These are phyloP conservation scores for Sphinx pinastri DNA, from an alignment of 2,888 invertebrate genomes.

Conservation along the genomic window DNA sequence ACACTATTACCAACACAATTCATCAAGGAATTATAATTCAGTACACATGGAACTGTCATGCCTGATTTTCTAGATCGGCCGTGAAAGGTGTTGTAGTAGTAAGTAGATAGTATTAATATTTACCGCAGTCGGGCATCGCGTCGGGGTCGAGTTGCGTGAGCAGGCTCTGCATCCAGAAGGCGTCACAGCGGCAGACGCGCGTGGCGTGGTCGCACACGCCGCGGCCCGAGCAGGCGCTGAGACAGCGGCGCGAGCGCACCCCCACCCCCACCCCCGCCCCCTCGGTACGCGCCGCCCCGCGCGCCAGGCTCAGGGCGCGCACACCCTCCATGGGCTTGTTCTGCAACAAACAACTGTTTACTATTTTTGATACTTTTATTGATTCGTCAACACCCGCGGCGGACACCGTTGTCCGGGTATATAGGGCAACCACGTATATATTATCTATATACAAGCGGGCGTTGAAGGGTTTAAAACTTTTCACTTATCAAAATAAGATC, in stretches of 20 bases:
- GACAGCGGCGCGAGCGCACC: slow-evolving; percentile 93
- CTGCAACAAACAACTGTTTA: slow-evolving; percentile 49
- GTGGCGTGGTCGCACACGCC: slow-evolving; percentile 94
- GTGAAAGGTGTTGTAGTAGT: too few relatives aligned
- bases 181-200: slow-evolving; percentile 94
- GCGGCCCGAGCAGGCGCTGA: slow-evolving; percentile 96
- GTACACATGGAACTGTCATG: too few relatives aligned
- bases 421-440: too few relatives aligned
- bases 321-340: slow-evolving; percentile 58
- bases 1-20: too few relatives aligned
- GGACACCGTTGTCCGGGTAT: too few relatives aligned
- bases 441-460: too few relatives aligned
- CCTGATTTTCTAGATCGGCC: slow-evolving; percentile 1
- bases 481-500: too few relatives aligned
- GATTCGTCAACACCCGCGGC: too few relatives aligned
- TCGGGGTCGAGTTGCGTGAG: slow-evolving; percentile 91
- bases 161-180: slow-evolving; percentile 98
- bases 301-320: slow-evolving; percentile 44
- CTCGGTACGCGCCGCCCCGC: slow-evolving; percentile 44
- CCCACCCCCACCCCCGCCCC: slow-evolving; percentile 86
- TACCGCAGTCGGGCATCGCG: slow-evolving; percentile 92
- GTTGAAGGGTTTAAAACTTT: too few relatives aligned
- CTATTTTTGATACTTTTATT: too few relatives aligned
- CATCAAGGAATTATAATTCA: too few relatives aligned
- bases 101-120: not conserved